phyloP scores from a whole-genome alignment of 37 sponge, comb jelly and placozoan genomes.

The Spongilla lacustris region DNA sequence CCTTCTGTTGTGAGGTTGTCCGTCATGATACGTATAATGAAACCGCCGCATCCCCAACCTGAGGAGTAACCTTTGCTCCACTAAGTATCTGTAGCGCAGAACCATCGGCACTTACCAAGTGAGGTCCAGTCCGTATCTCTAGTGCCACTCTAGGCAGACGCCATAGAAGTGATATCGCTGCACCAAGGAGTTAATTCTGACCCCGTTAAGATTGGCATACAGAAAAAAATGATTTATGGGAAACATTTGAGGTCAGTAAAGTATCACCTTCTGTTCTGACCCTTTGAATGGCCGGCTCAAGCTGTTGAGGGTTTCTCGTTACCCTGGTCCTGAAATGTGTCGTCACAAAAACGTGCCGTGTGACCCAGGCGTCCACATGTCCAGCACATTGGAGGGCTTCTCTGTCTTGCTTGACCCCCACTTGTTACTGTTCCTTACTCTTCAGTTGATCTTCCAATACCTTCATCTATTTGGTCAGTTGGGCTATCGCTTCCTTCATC shows the following conservation, averaged over 20 bases:
- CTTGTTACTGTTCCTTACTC: no score
- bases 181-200: slow-evolving; percentile 14
- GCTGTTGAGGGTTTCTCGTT: slow-evolving; percentile 7
- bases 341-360: not conserved
- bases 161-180: slow-evolving; percentile 20
- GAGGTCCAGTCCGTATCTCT: not conserved
- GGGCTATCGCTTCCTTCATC: no score
- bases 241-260: no score
- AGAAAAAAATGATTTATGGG: no score
- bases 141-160: not conserved
- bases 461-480: no score
- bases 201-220: slow-evolving; percentile 20
- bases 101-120: slow-evolving; percentile 31
- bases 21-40: not conserved
- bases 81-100: not conserved
- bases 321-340: not conserved
- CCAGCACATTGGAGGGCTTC: slow-evolving; percentile 3
- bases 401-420: no score
- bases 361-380: not conserved
- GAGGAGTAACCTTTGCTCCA: no score
- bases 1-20: slow-evolving; percentile 4
- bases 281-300: no score
- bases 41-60: no score
- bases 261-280: not conserved
- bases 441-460: not conserved